Percentiles rank a stretch among this genome's conserved stretches.
These are phyloP conservation scores for Thunnus albacares DNA, from an alignment of 2,797 vertebrate genomes.

Conservation along the genomic window DNA sequence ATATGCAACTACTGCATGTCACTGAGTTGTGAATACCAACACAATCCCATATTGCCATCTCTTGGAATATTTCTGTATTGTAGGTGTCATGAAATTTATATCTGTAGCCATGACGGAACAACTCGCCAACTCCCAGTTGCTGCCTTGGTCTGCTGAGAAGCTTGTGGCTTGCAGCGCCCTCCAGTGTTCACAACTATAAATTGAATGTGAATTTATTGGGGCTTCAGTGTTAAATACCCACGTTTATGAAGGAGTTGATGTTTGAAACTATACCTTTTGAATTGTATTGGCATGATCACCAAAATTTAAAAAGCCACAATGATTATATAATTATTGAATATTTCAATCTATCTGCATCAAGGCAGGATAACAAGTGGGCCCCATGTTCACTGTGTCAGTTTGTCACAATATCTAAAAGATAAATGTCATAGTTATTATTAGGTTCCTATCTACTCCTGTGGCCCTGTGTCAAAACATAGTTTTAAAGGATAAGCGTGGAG, in stretches of 20 bases:
- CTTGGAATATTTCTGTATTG: conserved; percentile 60
- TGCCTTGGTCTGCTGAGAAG: background rate
- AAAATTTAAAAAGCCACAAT: background rate
- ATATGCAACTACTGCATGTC: background rate
- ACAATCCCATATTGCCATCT: conserved; percentile 73
- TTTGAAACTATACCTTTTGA: background rate
- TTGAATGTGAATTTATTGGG: background rate
- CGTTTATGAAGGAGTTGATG: background rate
- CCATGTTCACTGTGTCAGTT: background rate
- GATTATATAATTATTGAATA: background rate
- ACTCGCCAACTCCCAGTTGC: background rate
- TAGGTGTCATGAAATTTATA: conserved; percentile 18
- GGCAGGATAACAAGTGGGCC: too few relatives aligned
- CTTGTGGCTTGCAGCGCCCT: conserved; percentile 54
- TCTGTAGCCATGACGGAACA: conserved; percentile 20
- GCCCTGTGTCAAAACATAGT: background rate
- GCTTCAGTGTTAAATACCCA: background rate
- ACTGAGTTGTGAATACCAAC: background rate
- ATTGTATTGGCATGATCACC: background rate
- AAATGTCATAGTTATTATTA: too few relatives aligned
- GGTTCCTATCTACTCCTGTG: background rate
- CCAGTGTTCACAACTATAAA: conserved; percentile 30
- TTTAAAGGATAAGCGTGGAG: background rate
- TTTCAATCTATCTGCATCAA: background rate
- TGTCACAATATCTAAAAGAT: background rate